These are phyloP conservation scores for Scopus umbretta DNA, from an alignment of 2,113 vertebrate species.

Conservation along the genomic window DNA sequence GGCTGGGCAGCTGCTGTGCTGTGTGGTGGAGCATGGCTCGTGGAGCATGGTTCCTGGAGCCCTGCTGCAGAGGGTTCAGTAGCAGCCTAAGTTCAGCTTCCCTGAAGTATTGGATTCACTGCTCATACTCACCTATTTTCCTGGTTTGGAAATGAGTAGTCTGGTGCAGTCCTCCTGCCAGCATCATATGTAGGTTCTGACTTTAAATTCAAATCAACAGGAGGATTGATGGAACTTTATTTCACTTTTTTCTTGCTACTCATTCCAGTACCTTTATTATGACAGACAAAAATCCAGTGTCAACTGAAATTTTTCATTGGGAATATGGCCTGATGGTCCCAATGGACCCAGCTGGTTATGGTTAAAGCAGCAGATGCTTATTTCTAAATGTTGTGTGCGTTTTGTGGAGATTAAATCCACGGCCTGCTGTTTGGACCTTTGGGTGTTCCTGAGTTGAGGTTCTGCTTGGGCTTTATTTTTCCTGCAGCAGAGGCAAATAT, in stretches of 20 bases:
- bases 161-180: background rate
- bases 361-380: background rate
- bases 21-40: background rate
- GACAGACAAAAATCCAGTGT: background rate
- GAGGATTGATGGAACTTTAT: background rate
- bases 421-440: background rate
- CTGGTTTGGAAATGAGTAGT: background rate
- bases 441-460: background rate
- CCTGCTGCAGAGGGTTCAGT: background rate
- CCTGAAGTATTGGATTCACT: background rate
- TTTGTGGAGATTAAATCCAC: background rate
- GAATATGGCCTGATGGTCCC: background rate
- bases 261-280: background rate
- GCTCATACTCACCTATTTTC: background rate
- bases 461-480: background rate
- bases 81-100: background rate
- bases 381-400: background rate
- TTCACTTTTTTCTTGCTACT: background rate
- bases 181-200: background rate
- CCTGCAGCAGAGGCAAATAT: background rate
- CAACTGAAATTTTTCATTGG: background rate
- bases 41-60: background rate
- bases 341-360: accelerated
- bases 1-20: background rate
- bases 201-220: background rate